Base-by-base conservation (phyloP, 2,888 invertebrate genomes). In the Eristalis tenax region DNA sequence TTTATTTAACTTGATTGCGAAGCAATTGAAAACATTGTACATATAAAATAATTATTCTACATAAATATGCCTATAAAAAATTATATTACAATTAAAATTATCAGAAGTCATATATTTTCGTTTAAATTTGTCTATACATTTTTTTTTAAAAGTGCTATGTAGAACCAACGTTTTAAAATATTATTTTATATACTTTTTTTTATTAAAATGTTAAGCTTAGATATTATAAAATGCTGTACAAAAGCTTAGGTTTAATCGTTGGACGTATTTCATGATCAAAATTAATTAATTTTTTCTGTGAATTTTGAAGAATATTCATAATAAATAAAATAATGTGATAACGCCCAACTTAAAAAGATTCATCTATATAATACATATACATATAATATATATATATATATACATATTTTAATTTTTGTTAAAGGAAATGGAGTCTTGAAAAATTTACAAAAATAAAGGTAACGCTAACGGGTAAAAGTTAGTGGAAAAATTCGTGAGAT, bases 31-130 rank as follows among this genome's bases (percentile, higher is more conserved):
- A 83, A 79, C 40, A 66, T n/a, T n/a, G n/a, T 26, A 66, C 70
- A 43, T 43, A 81, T 63, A 68, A 80, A 70, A 71, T 69, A 86
- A 86, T 83, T 86, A 86, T 78, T 83, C 86, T 86, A 86, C 78
- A 86, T 86, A 86, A 86, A 86, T 86, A 86, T 71, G 74, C 70
- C 22, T 81, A 73, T 81, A 66, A 59, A 81, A 50, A 81, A 76
- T 81, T 85, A 82, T 86, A 75, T 75, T 78, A 86, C 86, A 86
- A 83, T 83, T 83, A 86, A 83, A 78, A 86, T 86, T 74, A 85
- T 77, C 59, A 77, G 85, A 86, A 74, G 50, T 82, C 69, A 61
- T 79, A 66, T 59, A 43, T 73, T 22, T 76, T 63, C 61, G 59
- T 73, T 50, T 13, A 68, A 81, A 43, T 73, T 61, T 56, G 66